Evolutionary conservation across 92 coral and sea anemone species (phyloP).

Genomic region (Heliopora coerulea): DNA sequence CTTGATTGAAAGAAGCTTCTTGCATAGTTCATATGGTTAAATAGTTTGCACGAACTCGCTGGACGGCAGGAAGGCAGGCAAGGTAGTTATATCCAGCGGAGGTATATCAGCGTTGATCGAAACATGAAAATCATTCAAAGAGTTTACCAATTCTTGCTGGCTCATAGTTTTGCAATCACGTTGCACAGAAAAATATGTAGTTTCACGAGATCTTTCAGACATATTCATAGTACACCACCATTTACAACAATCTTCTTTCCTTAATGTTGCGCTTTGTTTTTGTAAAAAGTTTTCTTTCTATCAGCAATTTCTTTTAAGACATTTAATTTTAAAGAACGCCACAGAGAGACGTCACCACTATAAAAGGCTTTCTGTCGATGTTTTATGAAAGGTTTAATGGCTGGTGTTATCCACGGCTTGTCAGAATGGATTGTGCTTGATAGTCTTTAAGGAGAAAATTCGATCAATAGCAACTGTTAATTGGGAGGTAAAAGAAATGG

Average conservation of each 20-base stretch:
- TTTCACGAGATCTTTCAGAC: slow-evolving; percentile 43
- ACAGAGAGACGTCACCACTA: not conserved
- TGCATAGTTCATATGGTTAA: slow-evolving; percentile 22
- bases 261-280: slow-evolving; percentile 35
- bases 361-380: slow-evolving; percentile 37
- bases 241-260: slow-evolving; percentile 48
- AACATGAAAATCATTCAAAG: slow-evolving; percentile 34
- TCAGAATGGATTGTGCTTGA: too few species aligned
- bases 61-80: slow-evolving; percentile 43
- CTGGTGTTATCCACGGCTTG: not conserved
- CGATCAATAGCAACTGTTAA: too few species aligned
- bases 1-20: not conserved
- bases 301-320: slow-evolving; percentile 5
- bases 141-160: slow-evolving; percentile 34
- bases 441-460: too few species aligned
- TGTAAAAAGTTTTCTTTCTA: slow-evolving; percentile 24
- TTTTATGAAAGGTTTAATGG: not conserved
- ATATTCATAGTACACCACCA: slow-evolving; percentile 58
- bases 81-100: slow-evolving; percentile 13
- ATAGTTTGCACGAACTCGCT: slow-evolving; percentile 27
- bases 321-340: slow-evolving; percentile 2
- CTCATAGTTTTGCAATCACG: slow-evolving; percentile 37
- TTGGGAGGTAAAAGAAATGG: too few species aligned
- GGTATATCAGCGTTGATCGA: slow-evolving; percentile 49
- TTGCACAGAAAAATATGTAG: slow-evolving; percentile 25